Base-by-base conservation (phyloP, 2,888 invertebrate genomes). In the Sussaba pulchella region DNA sequence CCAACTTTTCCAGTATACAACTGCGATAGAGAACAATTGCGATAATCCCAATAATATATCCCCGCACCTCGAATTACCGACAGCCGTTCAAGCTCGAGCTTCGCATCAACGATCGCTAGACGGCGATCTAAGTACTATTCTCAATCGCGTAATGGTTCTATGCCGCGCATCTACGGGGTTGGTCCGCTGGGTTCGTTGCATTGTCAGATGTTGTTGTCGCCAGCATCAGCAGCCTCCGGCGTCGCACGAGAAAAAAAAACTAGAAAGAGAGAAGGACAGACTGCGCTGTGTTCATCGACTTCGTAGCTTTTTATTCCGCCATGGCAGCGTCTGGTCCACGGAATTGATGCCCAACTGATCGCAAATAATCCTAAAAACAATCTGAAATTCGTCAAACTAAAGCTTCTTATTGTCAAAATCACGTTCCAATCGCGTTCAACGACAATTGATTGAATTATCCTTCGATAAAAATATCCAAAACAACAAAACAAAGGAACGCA, bases 301-400 rank as follows among this genome's bases (percentile, higher is more conserved):
- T 57, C 10, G 21, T 31, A 36, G 36, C 19, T n/a, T n/a, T 64
- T 14, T 12, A 64, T 64, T 52, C 54, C 41, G 63, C 41, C 36
- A 67, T 66, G 67, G 66, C 59, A 26, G 69, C 73, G 61, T 69
- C 61, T 66, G 73, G 78, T 74, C 73, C 78, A 67, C 63, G 45
- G 63, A 17, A 61, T 61, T 69, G 73, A 78, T 78, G 77, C 64
- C 71, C 52, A 36, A 78, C 57, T 9, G 31, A 50, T 47, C 47
- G 43, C 26, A 19, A 17, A 47, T 43, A 3, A 8, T 1, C 8
- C 4, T 3, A 43, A 3, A 41, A 26, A 61, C 36, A 47, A 12
- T 50, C 14, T 12, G 0, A 19, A 26, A 14, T 26, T 70, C 24
- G 14, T 47, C 14, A 41, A 26, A 14, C 19, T 24, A 52, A 39